Evolutionary conservation across 2,888 invertebrate genomes (phyloP).

Genomic region (Spisula subtruncata): DNA sequence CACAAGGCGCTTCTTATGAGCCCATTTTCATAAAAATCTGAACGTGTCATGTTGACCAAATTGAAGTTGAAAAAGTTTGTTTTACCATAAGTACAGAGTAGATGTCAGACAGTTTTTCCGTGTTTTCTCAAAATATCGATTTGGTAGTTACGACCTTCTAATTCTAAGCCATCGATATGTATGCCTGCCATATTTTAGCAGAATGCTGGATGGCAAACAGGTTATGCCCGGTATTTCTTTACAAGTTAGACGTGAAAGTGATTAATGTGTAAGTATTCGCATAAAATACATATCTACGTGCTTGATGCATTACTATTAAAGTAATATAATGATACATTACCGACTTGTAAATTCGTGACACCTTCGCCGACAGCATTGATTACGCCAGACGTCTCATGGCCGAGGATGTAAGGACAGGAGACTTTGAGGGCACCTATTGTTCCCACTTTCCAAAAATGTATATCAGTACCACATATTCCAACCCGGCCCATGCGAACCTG

Average conservation of each 20-base stretch:
- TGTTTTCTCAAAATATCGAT: too few species aligned
- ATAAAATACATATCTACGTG: neutral
- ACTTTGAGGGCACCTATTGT: neutral
- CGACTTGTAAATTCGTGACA: neutral
- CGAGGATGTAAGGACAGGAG: neutral
- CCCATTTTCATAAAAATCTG: too few species aligned
- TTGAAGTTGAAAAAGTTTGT: too few species aligned
- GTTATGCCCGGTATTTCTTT: too few species aligned
- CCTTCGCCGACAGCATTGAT: neutral
- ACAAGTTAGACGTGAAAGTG: neutral
- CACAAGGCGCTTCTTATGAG: too few species aligned
- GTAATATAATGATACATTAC: neutral
- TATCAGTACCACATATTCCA: conserved; percentile 32
- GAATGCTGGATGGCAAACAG: too few species aligned
- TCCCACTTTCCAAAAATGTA: neutral
- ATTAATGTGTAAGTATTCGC: neutral
- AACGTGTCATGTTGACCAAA: too few species aligned
- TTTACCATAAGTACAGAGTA: too few species aligned
- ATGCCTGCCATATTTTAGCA: too few species aligned
- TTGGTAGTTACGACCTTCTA: too few species aligned
- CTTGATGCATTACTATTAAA: neutral
- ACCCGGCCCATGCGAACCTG: neutral
- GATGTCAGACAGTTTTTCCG: too few species aligned
- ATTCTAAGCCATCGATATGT: too few species aligned
- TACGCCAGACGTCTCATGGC: conserved; percentile 5